These are phyloP conservation scores for Lates japonicus DNA, from an alignment of 2,797 vertebrate species.

Conservation along the genomic window DNA sequence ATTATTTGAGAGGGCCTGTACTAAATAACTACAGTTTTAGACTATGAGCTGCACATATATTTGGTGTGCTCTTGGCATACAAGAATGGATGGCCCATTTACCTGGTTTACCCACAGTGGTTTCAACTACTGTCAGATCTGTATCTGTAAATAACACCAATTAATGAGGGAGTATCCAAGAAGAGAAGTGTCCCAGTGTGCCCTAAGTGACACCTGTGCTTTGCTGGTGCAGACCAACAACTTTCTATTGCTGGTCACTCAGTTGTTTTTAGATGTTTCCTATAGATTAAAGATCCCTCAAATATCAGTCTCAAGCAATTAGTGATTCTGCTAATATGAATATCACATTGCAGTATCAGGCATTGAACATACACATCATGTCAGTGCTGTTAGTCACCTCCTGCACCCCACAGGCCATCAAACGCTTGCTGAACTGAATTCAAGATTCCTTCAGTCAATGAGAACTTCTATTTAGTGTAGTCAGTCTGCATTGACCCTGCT, in stretches of 20 bases:
- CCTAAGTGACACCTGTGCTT: neutral
- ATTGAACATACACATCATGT: conserved; percentile 2
- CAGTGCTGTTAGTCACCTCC: neutral
- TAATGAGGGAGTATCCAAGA: neutral
- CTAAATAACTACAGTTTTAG: neutral
- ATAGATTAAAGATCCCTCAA: neutral
- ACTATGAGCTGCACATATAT: neutral
- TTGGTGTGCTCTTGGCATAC: neutral
- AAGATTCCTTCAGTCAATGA: conserved; percentile 13
- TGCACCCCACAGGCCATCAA: neutral
- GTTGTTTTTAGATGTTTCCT: neutral
- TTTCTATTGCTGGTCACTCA: neutral
- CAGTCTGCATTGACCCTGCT: neutral
- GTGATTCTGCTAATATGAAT: neutral
- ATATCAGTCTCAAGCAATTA: neutral
- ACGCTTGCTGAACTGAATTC: conserved; percentile 3
- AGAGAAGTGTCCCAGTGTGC: neutral
- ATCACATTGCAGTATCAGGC: neutral
- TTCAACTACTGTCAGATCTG: neutral
- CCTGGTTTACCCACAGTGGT: neutral
- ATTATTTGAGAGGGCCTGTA: neutral
- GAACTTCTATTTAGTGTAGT: neutral
- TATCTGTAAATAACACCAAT: conserved; percentile 12
- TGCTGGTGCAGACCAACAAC: neutral
- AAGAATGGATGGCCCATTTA: neutral